A percentile compares a stretch with the other conserved stretches of the same genome.
Evolutionary conservation across 2,113 vertebrate species (phyloP).

Genomic region (Psittacus erithacus): DNA sequence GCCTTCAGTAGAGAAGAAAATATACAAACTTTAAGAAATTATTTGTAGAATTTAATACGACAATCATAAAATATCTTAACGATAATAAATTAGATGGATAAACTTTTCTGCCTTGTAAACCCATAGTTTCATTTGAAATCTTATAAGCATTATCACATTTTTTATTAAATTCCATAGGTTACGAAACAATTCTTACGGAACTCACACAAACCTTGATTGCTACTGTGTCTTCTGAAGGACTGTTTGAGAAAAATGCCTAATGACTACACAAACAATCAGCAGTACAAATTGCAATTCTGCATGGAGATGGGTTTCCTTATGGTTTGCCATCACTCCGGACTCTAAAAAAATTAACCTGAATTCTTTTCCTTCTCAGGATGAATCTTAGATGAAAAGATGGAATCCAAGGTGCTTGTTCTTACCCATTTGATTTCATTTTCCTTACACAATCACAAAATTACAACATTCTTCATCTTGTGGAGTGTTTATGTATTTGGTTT

Average conservation of each 20-base stretch:
- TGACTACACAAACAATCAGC: background rate
- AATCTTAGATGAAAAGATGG: background rate
- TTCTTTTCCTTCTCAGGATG: background rate
- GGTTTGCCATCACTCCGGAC: background rate
- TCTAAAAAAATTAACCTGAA: background rate
- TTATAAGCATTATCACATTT: background rate
- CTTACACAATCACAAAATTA: background rate
- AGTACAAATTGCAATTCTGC: background rate
- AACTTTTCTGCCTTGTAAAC: background rate
- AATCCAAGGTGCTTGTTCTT: background rate
- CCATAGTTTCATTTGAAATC: background rate
- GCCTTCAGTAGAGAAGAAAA: background rate
- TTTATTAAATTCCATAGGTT: background rate
- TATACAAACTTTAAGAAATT: background rate
- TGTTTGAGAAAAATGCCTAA: background rate
- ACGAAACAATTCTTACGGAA: background rate
- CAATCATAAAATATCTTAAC: background rate
- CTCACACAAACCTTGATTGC: background rate
- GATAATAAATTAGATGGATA: background rate
- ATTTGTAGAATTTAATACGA: background rate
- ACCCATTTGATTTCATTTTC: background rate
- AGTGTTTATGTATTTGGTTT: background rate
- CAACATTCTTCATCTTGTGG: background rate
- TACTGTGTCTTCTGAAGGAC: background rate
- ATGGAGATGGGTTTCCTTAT: background rate